Evolutionary conservation across 2,113 vertebrate species (phyloP).

Genomic region (Galemys pyrenaicus): DNA sequence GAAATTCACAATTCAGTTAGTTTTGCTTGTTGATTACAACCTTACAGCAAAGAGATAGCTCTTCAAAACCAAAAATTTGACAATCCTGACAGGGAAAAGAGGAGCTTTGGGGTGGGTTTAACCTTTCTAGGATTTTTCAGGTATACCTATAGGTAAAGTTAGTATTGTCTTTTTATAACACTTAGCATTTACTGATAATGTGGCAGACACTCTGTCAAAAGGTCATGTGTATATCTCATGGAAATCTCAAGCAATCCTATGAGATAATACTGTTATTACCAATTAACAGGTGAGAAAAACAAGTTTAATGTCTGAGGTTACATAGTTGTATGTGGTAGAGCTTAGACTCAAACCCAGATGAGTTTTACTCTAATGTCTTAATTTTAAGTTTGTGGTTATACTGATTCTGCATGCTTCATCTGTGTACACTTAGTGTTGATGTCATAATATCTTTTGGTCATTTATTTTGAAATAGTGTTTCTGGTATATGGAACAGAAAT

Average conservation of each 20-base stretch:
- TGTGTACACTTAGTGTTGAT: neutral
- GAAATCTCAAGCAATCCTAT: neutral
- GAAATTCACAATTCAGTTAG: neutral
- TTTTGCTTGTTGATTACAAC: slow-evolving; percentile 16
- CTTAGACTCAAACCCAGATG: neutral
- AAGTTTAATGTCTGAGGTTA: neutral
- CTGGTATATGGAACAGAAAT: neutral
- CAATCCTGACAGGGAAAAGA: neutral
- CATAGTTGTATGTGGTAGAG: neutral
- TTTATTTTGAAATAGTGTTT: slow-evolving; percentile 11
- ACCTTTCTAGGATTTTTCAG: neutral
- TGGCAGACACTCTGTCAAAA: neutral
- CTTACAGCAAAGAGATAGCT: neutral
- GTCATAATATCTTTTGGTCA: neutral
- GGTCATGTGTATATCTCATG: neutral
- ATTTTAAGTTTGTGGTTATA: neutral
- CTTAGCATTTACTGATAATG: slow-evolving; percentile 8
- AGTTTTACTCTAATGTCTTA: neutral
- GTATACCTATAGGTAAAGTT: neutral
- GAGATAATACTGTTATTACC: neutral
- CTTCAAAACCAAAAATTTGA: neutral
- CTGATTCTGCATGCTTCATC: neutral
- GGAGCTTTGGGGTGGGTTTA: neutral
- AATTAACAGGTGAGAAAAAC: slow-evolving; percentile 5
- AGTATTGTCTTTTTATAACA: neutral